Evolutionary conservation across 2,113 vertebrate species (phyloP).

Genomic region (Gorsachius goisagi): DNA sequence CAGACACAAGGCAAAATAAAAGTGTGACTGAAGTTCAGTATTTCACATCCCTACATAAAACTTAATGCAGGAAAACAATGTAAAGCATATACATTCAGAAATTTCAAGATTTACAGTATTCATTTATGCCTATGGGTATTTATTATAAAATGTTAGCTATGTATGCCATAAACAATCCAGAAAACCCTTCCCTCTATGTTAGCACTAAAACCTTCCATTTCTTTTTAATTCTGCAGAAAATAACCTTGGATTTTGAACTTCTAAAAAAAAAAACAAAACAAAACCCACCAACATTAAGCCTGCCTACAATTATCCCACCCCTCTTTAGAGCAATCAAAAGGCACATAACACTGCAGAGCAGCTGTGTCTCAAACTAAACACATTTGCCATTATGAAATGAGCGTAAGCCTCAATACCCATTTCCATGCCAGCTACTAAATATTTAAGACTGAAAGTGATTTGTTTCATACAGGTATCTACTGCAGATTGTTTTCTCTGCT

Average conservation of each 20-base stretch:
- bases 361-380: not conserved
- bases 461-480: not conserved
- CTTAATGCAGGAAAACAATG: not conserved
- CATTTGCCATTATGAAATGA: not conserved
- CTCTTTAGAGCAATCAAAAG: not conserved
- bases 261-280: not conserved
- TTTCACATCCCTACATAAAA: not conserved
- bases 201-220: not conserved
- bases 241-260: not conserved
- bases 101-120: not conserved
- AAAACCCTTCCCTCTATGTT: not conserved
- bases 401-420: not conserved
- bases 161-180: not conserved
- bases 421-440: not conserved
- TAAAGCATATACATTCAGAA: not conserved
- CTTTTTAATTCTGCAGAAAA: not conserved
- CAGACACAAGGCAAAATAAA: conserved; percentile 3
- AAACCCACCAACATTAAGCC: not conserved
- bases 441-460: not conserved
- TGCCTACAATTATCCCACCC: not conserved
- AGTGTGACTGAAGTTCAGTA: not conserved
- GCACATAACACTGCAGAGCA: not conserved
- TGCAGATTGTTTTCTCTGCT: not conserved
- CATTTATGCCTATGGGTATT: not conserved
- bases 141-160: not conserved